Evolutionary conservation across 1,140 invertebrate species (phyloP).

Genomic region (Zophobas morio): DNA sequence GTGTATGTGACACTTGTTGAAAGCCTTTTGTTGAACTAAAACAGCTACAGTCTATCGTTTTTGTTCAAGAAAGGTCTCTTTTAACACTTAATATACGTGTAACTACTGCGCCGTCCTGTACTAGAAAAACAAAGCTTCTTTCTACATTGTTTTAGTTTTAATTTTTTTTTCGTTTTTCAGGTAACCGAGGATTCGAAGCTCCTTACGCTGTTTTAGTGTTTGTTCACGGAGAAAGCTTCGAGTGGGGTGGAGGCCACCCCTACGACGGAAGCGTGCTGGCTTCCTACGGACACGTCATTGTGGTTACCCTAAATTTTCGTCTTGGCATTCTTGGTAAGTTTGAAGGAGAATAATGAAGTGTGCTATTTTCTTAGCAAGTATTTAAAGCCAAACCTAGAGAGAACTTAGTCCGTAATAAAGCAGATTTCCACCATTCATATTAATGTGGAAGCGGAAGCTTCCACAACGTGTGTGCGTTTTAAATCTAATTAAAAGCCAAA

Average conservation of each 20-base stretch:
- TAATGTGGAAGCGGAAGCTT: not conserved
- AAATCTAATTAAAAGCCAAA: constrained; percentile 27
- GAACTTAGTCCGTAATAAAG: constrained; percentile 7
- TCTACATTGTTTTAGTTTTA: too few species aligned
- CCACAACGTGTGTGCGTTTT: not conserved
- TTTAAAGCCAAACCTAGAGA: constrained; percentile 10
- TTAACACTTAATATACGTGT: too few species aligned
- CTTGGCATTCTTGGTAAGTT: constrained; percentile 87
- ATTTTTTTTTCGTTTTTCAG: constrained; percentile 65
- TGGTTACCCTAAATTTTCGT: constrained; percentile 92
- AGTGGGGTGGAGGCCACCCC: constrained; percentile 88
- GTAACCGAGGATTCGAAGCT: constrained; percentile 81
- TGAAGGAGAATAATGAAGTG: constrained; percentile 9
- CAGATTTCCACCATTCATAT: not conserved
- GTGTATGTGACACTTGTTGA: too few species aligned
- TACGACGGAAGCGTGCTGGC: constrained; percentile 92
- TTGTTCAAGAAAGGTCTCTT: too few species aligned
- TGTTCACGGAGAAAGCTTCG: constrained; percentile 88
- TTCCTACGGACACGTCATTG: constrained; percentile 89
- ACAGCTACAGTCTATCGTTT: too few species aligned
- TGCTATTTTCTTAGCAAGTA: constrained; percentile 15
- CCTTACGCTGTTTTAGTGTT: constrained; percentile 87
- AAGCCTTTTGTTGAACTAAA: too few species aligned
- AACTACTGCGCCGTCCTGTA: too few species aligned
- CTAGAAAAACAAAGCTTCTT: too few species aligned